Base-by-base conservation (phyloP, 2,797 vertebrate genomes). In the Paedocypris micromegethes region DNA sequence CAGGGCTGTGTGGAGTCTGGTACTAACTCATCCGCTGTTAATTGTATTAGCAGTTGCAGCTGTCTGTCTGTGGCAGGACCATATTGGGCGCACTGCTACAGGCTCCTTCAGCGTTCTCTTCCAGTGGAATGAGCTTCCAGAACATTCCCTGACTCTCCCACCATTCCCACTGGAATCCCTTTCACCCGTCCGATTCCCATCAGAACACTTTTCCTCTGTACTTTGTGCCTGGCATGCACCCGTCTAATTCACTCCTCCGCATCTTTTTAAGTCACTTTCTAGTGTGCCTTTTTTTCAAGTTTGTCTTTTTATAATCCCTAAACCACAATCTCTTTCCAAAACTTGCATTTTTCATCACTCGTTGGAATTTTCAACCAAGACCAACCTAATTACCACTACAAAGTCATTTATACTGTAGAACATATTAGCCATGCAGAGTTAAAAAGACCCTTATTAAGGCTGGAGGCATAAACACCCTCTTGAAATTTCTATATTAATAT, bases 21-120 rank as follows among this genome's bases (percentile, higher is more conserved):
- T 94, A 95, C 89, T 92, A 93, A 95, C 88, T 95, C 94, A 95
- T 93, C 92, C 91, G 90, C 90, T 93, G 89, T 93, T 94, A 95
- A 96, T 94, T 92, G 89, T 93, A 91, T 94, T 93, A 93, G 91
- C 90, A 88, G 55, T 87, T 91, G 88, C 94, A 96, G 93, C 92
- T 95, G 92, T 93, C 91, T 89, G 88, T 83, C 82, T 88, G 88
- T 91, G 88, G 86, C 6, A 54, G 83, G 82, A 85, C 88, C 93
- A 95, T 93, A 95, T 95, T 95, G 92, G 83, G 87, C 87, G 84
- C 88, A 93, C 90, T 68, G 93, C 94, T 93, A 90, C 88, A 68
- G 93, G 93, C 92, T 90, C 90, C 92, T 92, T 95, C 91, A 92
- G 91, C 90, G 90, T 87, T 87, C 87, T 91, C 89, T 91, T 91